Conservation (phyloP, 2,113 vertebrate genomes). For the Megaptera novaeangliae region DNA sequence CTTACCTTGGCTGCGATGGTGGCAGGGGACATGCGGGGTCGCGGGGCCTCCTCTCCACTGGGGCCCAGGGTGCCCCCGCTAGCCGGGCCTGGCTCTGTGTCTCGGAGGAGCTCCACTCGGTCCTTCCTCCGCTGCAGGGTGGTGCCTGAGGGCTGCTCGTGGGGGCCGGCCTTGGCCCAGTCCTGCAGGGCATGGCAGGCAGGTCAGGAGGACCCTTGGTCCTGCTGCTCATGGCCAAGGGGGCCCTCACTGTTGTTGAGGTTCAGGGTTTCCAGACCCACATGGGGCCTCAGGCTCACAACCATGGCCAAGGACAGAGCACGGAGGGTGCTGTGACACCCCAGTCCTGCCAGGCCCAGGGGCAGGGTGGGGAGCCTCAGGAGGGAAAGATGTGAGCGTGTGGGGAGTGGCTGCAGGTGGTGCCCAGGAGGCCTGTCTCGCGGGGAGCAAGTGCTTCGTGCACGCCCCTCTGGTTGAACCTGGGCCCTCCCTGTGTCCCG, state of each 20-base stretch:
- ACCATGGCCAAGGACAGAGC: not conserved
- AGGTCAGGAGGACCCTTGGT: not conserved
- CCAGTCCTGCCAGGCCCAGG: not conserved
- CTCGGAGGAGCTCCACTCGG: slow-evolving; percentile 88
- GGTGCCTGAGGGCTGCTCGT: slow-evolving; percentile 86
- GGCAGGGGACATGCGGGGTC: slow-evolving; percentile 88
- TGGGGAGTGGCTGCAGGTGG: not conserved
- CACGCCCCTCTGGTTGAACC: not conserved
- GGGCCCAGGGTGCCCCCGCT: slow-evolving; percentile 74
- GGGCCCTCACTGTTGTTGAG: not conserved
- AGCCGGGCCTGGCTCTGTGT: slow-evolving; percentile 81
- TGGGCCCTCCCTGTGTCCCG: not conserved
- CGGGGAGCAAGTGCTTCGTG: not conserved
- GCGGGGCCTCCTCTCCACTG: slow-evolving; percentile 81
- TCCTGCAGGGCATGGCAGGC: slow-evolving; percentile 82
- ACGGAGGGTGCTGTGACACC: not conserved
- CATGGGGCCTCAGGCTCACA: not conserved
- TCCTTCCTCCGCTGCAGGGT: slow-evolving; percentile 93
- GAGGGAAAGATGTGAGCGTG: not conserved
- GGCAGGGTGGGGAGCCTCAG: not conserved
- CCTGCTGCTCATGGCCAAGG: not conserved
- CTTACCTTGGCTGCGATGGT: slow-evolving; percentile 91
- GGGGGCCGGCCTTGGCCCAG: slow-evolving; percentile 92
- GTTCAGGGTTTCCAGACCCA: not conserved
- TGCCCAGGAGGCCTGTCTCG: not conserved